Base-by-base conservation (phyloP, 2,113 vertebrate species). In the Plotosus lineatus region DNA sequence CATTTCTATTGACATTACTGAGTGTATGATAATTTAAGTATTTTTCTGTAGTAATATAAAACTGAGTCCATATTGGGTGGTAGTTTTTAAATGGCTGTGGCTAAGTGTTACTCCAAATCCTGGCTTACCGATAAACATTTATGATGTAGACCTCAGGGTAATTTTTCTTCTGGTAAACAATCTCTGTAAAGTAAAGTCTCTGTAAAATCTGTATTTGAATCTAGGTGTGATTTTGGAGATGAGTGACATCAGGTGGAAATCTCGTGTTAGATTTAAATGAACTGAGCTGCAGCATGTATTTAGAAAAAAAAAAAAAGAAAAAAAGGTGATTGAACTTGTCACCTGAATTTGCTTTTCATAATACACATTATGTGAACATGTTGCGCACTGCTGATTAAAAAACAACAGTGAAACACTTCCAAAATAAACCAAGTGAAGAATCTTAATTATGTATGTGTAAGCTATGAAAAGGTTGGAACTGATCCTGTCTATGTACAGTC, bases 281-380 rank as follows among this genome's bases (percentile, higher is more conserved):
- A 68, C 17, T 26, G 12, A n/a, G 44, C 65, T 69, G 23, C 10
- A 21, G 40, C 6, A 12, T 26, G n/a, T 69, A 40, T 44, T n/a
- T n/a, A n/a, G n/a, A n/a, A n/a, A n/a, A n/a, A n/a, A n/a, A n/a
- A n/a, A n/a, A n/a, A n/a, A n/a, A n/a, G n/a, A 44, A 26, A 68
- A 10, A 68, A 68, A 68, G 40, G 40, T 44, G 40, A 68, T 44
- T n/a, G 23, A 68, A 44, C 65, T 68, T 26, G 65, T 68, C 65
- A 68, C 40, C 42, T 68, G 65, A 68, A 21, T 66, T n/a, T 8
- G 1, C 23, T 6, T 66, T n/a, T 66, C 38, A 66, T 66, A 66
- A 68, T 68, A 42, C 38, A 42, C 10, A n/a, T 42, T 68, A 68
- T 42, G 38, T 42, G 38, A 68, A 68, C 65, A 69, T 69, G 40